Evolutionary conservation across 2,888 invertebrate species (phyloP), one percentile per base, ranked within the genome.

Genomic region (Drosophila atroscutellata): DNA sequence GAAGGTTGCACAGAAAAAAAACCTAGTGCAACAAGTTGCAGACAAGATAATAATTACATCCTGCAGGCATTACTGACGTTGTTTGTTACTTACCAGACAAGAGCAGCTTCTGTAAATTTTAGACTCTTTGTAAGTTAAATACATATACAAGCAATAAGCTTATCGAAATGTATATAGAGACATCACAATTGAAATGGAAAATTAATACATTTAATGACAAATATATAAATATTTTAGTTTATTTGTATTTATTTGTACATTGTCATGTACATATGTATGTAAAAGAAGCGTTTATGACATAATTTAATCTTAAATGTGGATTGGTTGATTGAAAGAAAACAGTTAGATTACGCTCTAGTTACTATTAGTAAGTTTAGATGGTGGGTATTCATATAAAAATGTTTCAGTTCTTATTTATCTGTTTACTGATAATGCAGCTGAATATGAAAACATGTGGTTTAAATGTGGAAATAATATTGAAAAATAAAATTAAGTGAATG

Each of bases 341-440:
- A 70, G 36, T 47, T 18, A 18, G 0, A n/a, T n/a, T 20, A 2
- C 18, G 32, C 24, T 39, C 15, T 20, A 18, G 34, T 20, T 30
- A 0, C 2, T 13, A 26, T 24, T 28, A 24, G 32, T 30, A 24
- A 13, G 13, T 1, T 13, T 24, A 34, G 8, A 3, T 39, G 7
- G 8, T 18, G n/a, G 2, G 28, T 3, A 13, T 15, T 8, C 5
- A 20, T 11, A 11, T 45, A 9, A 8, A 39, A 62, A 71, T 71
- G 52, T 5, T 57, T 28, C 28, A 37, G 2, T 30, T 24, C 30
- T 3, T 69, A 6, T 9, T 56, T 2, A 3, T 69, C 2, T 52
- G 52, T 15, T 28, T 61, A n/a, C 26, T 69, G 11, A 15, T 61
- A 30, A 47, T n/a, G 8, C 13, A 69, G 52, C 3, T 18, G 26